Base-by-base conservation (phyloP, 2,888 invertebrate species). In the Toxonevra muliebris region DNA sequence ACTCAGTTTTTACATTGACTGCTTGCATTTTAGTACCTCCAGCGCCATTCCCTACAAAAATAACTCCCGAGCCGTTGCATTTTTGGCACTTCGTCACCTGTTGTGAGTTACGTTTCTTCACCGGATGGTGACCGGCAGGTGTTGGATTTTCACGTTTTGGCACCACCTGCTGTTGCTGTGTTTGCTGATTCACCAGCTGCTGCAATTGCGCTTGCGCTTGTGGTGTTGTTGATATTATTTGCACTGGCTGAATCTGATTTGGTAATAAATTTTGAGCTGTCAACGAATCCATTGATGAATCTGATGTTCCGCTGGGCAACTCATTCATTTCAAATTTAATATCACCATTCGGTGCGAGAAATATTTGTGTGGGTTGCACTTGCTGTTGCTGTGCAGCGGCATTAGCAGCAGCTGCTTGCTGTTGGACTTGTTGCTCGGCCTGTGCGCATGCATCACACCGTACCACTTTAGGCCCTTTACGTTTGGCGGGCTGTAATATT, bases 11-110 rank as follows among this genome's bases (percentile, higher is more conserved):
- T 9, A 75, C 77, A 42, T 76, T 75, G 62, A 76, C 78, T n/a
- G 71, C 72, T 65, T 71, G 72, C 61, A 76, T 77, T 13, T 78
- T 76, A 5, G 76, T 73, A 10, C 76, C 77, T 4, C 76, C 73
- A 0, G 69, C 66, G 40, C 75, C 76, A 11, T 76, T 74, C 1
- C 84, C 84, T 52, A 85, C 80, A 50, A 82, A 77, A 75, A 95
- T 93, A 63, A 94, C 93, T 57, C 94, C 94, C 3, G 94, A 93
- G 41, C 94, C 94, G 82, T 94, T 95, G 82, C 94, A 95, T 83
- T 94, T 94, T 76, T 94, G 93, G 82, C 94, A 95, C 82, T 94
- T 95, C 20, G 94, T 93, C 61, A 94, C 93, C 64, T 83, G 83
- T 19, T 93, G 92, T 70, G 93, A 88, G 75, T 92, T 93, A 85